Conservation (phyloP, 2,888 invertebrate genomes). For the Auanema sp. region DNA sequence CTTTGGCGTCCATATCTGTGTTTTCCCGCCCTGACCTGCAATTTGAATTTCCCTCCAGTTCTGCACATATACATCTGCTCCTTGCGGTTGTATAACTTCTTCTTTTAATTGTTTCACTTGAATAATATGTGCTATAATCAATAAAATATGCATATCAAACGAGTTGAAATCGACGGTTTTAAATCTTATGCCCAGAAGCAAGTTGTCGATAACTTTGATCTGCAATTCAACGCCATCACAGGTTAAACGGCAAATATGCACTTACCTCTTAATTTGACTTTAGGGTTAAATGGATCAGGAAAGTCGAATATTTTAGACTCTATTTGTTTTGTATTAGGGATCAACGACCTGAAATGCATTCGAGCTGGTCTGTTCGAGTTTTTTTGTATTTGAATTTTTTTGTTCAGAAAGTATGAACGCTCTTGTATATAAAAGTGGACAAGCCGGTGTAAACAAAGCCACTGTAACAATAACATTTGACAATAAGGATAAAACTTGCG, state of each 20-base stretch:
- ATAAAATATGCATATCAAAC: conserved; percentile 84
- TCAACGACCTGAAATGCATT: conserved; percentile 77
- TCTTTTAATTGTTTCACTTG: neutral
- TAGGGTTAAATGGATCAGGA: conserved; percentile 47
- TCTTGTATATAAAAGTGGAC: conserved; percentile 94
- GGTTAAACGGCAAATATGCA: conserved; percentile 66
- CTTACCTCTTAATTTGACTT: conserved; percentile 7
- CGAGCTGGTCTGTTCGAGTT: conserved; percentile 31
- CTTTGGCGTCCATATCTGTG: no score
- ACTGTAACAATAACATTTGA: conserved; percentile 94
- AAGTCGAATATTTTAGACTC: conserved; percentile 79
- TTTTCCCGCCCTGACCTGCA: no score
- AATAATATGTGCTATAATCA: neutral
- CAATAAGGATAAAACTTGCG: conserved; percentile 76
- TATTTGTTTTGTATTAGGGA: conserved; percentile 95
- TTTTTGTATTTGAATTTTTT: conserved; percentile 3
- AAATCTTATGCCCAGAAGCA: conserved; percentile 94
- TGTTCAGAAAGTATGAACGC: conserved; percentile 83
- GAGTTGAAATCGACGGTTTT: conserved; percentile 90
- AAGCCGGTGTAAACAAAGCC: conserved; percentile 91
- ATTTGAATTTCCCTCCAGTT: no score
- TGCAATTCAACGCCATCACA: conserved; percentile 94
- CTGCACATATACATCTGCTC: no score
- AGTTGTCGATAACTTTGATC: conserved; percentile 88
- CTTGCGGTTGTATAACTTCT: no score